Percentiles rank a stretch among this genome's conserved stretches.
phyloP scores from a whole-genome alignment of 1,140 invertebrate genomes.

The Bombus consobrinus region DNA sequence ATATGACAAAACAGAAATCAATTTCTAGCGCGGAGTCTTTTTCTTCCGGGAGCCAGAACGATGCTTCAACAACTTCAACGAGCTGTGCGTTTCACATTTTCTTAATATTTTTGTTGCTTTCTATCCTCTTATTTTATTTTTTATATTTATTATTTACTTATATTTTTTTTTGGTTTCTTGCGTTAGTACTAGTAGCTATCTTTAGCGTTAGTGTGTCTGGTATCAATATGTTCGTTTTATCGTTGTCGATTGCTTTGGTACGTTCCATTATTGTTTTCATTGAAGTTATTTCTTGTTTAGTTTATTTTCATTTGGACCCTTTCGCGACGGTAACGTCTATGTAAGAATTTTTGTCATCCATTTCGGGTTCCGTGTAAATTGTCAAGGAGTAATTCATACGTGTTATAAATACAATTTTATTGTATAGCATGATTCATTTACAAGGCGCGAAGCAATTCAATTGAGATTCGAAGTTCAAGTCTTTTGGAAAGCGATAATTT shows the following conservation, averaged over 20 bases:
- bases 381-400: background rate
- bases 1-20: slow-evolving; percentile 7
- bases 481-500: background rate
- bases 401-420: slow-evolving; percentile 7
- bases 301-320: slow-evolving; percentile 28
- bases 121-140: background rate
- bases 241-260: slow-evolving; percentile 26
- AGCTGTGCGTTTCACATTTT: slow-evolving; percentile 29
- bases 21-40: slow-evolving; percentile 17
- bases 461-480: background rate
- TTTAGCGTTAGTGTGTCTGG: background rate
- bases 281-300: background rate
- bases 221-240: background rate
- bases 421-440: background rate
- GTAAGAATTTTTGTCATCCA: slow-evolving; percentile 2
- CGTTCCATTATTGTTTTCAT: background rate
- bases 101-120: background rate
- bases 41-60: slow-evolving; percentile 43
- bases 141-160: background rate
- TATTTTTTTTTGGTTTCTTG: background rate
- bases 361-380: background rate
- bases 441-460: background rate
- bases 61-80: slow-evolving; percentile 49
- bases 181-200: background rate
- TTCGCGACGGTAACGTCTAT: slow-evolving; percentile 24